phyloP scores from a whole-genome alignment of 2,113 vertebrate species.

The Genyomyrus donnyi region DNA sequence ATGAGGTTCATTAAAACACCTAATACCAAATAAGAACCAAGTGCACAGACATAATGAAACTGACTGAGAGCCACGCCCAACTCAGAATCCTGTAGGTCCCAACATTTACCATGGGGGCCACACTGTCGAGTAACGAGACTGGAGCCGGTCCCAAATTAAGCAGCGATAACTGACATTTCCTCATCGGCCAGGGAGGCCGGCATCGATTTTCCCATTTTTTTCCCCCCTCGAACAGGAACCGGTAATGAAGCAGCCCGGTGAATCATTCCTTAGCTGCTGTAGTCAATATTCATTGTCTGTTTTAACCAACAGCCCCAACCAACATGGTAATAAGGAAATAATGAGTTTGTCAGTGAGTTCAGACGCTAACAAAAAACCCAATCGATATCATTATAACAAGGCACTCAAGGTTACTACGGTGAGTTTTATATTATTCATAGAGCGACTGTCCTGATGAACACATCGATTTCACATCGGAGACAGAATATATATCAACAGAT shows the following conservation, averaged over 20 bases:
- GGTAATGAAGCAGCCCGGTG: not conserved
- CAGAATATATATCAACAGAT: not conserved
- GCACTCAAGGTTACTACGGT: not conserved
- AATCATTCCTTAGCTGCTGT: conserved; percentile 3
- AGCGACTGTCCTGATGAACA: not conserved
- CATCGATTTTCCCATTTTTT: conserved; percentile 6
- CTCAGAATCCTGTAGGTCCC: not conserved
- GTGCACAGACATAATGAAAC: not conserved
- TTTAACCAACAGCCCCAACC: not conserved
- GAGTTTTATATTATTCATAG: not conserved
- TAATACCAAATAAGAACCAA: not conserved
- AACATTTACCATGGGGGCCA: not conserved
- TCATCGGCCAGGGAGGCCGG: not conserved
- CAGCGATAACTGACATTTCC: conserved; percentile 10
- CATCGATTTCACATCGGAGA: not conserved
- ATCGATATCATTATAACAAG: conserved; percentile 1
- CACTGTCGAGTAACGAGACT: not conserved
- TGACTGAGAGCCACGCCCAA: not conserved
- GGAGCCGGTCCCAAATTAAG: not conserved
- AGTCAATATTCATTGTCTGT: conserved; percentile 15
- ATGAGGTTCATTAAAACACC: not conserved
- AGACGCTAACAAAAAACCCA: not conserved
- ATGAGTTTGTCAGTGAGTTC: conserved; percentile 6
- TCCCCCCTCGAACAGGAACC: not conserved
- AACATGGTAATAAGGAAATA: conserved; percentile 12